Evolutionary conservation across 2,888 invertebrate genomes (phyloP), one percentile per base, ranked within the genome.

Genomic region (Lomographa bimaculata): DNA sequence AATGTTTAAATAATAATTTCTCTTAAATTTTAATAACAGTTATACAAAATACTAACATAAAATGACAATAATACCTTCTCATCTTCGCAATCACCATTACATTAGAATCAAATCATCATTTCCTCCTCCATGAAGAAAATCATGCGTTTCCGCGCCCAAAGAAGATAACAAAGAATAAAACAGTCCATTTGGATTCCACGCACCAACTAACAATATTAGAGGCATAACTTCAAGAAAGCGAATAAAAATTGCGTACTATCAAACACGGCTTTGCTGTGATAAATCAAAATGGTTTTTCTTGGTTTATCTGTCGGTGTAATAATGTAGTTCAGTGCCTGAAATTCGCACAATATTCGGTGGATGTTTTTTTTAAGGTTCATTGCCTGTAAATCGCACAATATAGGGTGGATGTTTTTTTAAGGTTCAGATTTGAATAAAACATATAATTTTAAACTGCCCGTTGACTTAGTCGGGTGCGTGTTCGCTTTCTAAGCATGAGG

Each of bases 251-350:
- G 44, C 49, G 47, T 44, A 30, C 52, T 42, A 57, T 57, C 54
- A 57, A 54, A 54, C 54, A 49, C 46, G 47, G 50, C 52, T 57
- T 57, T 52, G 43, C 36, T 27, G 46, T 42, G 47, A 57, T 57
- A 57, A 57, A 57, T 57, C 57, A 57, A 50, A 50, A 54, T 28
- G 24, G 46, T 44, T 44, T 52, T 46, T 56, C 41, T 50, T 52
- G 29, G 38, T 24, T 42, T 26, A 43, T 49, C 25, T 27, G 16
- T 33, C 7, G 6, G 17, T 21, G 20, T 24, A 9, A 18, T 16
- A 18, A 5, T 5, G 2, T 5, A 7, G 6, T 20, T n/a, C 39
- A 39, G 34, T 40, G 21, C 16, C 4, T 8, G 1, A 20, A 10
- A 1, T 36, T 28, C 9, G 14, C 7, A 3, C 1, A 5, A 14